Conservation (phyloP, 2,888 invertebrate genomes). For the Lithophane socia region DNA sequence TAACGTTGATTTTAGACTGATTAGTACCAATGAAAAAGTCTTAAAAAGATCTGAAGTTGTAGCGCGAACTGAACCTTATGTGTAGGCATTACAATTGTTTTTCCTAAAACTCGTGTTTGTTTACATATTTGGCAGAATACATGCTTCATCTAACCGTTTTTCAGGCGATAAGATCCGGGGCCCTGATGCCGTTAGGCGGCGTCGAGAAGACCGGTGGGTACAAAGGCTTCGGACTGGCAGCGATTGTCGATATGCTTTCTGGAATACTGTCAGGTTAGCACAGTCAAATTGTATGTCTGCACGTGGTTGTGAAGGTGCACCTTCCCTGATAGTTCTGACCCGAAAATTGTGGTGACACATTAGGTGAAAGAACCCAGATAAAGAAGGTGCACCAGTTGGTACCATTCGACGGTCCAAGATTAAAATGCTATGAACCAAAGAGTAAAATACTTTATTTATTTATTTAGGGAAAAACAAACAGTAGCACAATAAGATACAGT, state of each 20-base stretch:
- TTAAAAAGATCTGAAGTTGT: too few relatives aligned
- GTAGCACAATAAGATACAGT: too few relatives aligned
- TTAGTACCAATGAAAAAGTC: too few relatives aligned
- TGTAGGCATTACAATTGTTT: too few relatives aligned
- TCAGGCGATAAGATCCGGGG: constrained; percentile 20
- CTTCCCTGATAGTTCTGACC: background rate
- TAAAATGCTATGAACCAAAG: background rate
- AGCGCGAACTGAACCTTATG: too few relatives aligned
- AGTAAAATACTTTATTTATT: background rate
- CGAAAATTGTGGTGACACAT: background rate
- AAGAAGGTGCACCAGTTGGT: background rate
- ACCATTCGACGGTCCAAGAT: background rate
- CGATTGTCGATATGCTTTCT: constrained; percentile 31
- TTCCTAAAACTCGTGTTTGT: too few relatives aligned
- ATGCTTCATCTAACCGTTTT: constrained; percentile 1
- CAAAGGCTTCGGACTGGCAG: constrained; percentile 36
- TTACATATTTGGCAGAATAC: background rate
- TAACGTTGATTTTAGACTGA: too few relatives aligned
- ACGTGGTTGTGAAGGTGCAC: background rate
- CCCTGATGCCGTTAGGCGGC: constrained; percentile 31
- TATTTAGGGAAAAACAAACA: too few relatives aligned
- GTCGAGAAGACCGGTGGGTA: constrained; percentile 1
- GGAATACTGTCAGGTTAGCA: constrained; percentile 34
- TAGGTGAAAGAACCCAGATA: background rate
- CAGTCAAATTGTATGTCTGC: background rate